Evolutionary conservation across 2,888 invertebrate species (phyloP), one percentile per base, ranked within the genome.

Genomic region (Amaurobius ferox): DNA sequence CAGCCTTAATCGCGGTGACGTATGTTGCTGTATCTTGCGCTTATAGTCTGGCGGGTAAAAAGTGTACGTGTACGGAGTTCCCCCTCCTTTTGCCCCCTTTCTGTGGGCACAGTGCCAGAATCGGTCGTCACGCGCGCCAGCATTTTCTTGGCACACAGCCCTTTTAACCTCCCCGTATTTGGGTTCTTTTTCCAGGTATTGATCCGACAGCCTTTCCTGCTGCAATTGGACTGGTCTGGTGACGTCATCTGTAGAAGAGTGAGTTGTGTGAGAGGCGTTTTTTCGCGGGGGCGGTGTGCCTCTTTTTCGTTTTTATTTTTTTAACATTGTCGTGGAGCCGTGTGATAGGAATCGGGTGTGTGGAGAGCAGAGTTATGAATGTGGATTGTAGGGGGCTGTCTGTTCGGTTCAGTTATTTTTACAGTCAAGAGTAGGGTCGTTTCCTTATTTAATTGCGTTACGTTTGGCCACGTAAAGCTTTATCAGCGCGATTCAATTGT

Each of bases 71-170:
- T 81, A 32, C 35, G n/a, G n/a, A n/a, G n/a, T n/a, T n/a, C n/a
- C n/a, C n/a, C n/a, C n/a, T n/a, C n/a, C n/a, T n/a, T n/a, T n/a
- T n/a, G n/a, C n/a, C n/a, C n/a, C n/a, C n/a, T n/a, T 68, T 68
- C 1, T 28, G n/a, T 73, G 76, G 81, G 81, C 81, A 83, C 48
- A 7, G 28, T 83, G 81, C 81, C 81, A 83, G 55, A 64, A 30
- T 23, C 55, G 55, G 71, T 29, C 81, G 81, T 83, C 81, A 83
- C 81, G 79, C 64, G 78, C 61, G 62, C 44, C 76, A 70, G 74
- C 70, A 67, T 48, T 73, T 67, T 48, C 80, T 74, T 76, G 76
- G 81, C 76, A 81, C 81, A 83, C 39, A 83, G 76, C 76, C 81
- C 81, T 83, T 68, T 73, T 74, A 72, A 68, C 70, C 76, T 76